Evolutionary conservation across 2,113 vertebrate genomes (phyloP).

Genomic region (Gymnogyps californianus): DNA sequence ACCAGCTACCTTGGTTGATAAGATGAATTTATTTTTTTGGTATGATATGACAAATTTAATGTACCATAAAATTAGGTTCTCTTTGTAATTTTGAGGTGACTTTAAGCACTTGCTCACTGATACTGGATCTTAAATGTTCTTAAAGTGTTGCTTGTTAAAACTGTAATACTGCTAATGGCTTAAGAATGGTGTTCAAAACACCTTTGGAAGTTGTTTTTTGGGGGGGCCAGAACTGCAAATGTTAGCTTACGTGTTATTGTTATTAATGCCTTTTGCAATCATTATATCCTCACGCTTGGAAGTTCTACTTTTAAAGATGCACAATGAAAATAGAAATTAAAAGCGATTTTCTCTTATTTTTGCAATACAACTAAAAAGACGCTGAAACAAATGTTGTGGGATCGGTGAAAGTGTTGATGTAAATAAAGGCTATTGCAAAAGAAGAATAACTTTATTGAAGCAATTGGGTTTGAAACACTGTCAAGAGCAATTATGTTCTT

Average conservation of each 20-base stretch:
- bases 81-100: background rate
- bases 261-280: background rate
- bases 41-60: no score
- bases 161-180: background rate
- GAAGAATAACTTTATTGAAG: background rate
- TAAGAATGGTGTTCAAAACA: background rate
- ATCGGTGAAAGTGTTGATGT: background rate
- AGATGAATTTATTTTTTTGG: background rate
- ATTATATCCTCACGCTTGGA: rapidly evolving
- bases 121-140: background rate
- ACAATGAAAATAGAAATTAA: background rate
- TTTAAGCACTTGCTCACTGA: background rate
- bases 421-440: background rate
- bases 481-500: background rate
- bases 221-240: rapidly evolving
- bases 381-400: background rate
- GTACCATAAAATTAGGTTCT: background rate
- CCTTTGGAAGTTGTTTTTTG: background rate
- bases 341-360: background rate
- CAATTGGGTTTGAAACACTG: background rate
- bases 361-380: background rate
- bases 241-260: background rate
- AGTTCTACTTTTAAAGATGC: background rate
- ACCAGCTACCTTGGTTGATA: background rate
- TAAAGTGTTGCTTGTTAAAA: background rate